phyloP scores from a whole-genome alignment of 2,888 invertebrate species.

The Cantharis flavilabris region DNA sequence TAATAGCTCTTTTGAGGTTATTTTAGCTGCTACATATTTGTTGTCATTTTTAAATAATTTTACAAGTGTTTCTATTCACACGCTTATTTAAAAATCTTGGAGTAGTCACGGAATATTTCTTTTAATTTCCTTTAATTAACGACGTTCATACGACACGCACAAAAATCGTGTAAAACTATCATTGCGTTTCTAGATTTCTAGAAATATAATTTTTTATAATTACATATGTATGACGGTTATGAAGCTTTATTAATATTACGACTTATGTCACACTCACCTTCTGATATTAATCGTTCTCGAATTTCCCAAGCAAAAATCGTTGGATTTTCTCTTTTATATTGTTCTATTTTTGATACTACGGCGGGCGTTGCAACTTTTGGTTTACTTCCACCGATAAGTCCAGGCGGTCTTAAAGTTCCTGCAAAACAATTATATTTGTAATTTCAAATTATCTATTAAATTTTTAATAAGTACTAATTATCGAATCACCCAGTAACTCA shows the following conservation, averaged over 20 bases:
- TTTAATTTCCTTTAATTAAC: constrained; percentile 42
- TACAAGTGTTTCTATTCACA: constrained; percentile 44
- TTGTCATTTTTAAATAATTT: constrained; percentile 27
- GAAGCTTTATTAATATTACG: neutral
- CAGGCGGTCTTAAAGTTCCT: constrained; percentile 88
- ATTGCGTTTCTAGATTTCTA: constrained; percentile 14
- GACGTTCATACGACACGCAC: constrained; percentile 37
- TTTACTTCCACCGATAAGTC: constrained; percentile 93
- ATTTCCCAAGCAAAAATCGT: constrained; percentile 99
- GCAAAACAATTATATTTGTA: constrained; percentile 50
- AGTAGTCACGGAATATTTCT: constrained; percentile 40
- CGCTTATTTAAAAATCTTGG: constrained; percentile 34
- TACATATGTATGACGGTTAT: neutral
- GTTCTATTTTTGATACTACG: constrained; percentile 96
- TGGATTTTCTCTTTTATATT: constrained; percentile 97
- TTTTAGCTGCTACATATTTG: neutral
- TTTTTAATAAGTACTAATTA: neutral
- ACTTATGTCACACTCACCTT: constrained; percentile 70
- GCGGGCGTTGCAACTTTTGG: constrained; percentile 97
- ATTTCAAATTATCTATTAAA: neutral
- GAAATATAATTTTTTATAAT: constrained; percentile 14
- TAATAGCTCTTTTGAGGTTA: neutral
- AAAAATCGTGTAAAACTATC: constrained; percentile 34
- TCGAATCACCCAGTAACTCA: neutral
- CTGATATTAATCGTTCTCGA: constrained; percentile 91